Base-by-base conservation (phyloP, 2,113 vertebrate species). In the Neolamprologus modestus region DNA sequence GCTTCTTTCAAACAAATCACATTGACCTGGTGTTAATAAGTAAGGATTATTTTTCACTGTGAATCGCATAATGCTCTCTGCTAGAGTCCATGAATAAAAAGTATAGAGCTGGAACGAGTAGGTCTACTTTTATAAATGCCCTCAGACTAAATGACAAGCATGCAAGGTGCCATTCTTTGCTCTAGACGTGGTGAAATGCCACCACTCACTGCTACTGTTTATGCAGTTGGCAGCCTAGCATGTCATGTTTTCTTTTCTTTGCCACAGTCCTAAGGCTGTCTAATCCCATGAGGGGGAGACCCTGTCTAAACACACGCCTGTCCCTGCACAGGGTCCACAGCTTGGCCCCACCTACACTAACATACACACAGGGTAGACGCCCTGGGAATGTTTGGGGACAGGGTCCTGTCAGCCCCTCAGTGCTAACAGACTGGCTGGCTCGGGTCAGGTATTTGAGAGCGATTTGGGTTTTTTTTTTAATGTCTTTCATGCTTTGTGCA, bases 231-330 rank as follows among this genome's bases (percentile, higher is more conserved):
- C 91, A 88, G 91, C 80, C 85, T 86, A 91, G 92, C 94, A 93
- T 93, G 93, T 90, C 88, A 95, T 96, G 96, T 96, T 96, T 95
- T 95, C 91, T 96, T 95, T 96, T 89, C 88, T 89, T 93, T 89
- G 91, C 91, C 95, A 85, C 92, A 88, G 92, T 94, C 92, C 90
- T 82, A 90, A 94, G 88, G 86, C 92, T 84, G 91, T 5, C 53
- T 96, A 96, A 96, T 96, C 95, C 94, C 90, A 82, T 84, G 92
- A 95, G 94, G 95, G 94, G 93, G 92, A 82, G 91, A 94, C 90
- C 82, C 93, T 94, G 93, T 94, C 92, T 81, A 96, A 96, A 96
- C 95, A 96, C 93, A 94, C 35, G 53, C 55, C 93, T 57, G 90
- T 82, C 94, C 71, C 79, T 45, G 57, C 66, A 89, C 90, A 91